Conservation (phyloP, 2,888 invertebrate species). For the Dasysyrphus albostriatus region DNA sequence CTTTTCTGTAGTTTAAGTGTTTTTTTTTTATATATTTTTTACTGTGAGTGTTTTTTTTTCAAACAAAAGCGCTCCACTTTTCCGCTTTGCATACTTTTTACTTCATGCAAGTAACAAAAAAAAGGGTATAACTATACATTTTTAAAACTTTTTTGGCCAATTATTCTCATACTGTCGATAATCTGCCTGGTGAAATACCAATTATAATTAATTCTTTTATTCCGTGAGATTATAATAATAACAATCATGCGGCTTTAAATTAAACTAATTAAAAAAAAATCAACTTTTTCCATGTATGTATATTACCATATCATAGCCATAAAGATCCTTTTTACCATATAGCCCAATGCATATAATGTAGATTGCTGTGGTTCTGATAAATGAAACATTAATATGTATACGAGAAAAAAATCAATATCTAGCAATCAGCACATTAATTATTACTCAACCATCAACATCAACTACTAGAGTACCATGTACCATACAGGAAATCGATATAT, state of each 20-base stretch:
- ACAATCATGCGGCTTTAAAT: slow-evolving; percentile 28
- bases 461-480: not conserved
- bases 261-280: slow-evolving; percentile 28
- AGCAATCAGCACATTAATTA: slow-evolving; percentile 51
- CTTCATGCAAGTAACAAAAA: not conserved
- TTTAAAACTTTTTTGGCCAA: not conserved
- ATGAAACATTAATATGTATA: slow-evolving; percentile 12
- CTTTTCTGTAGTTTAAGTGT: not conserved
- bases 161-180: slow-evolving; percentile 18
- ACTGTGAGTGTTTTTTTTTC: no score
- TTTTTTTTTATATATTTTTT: not conserved
- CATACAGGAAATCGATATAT: slow-evolving; percentile 20
- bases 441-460: slow-evolving; percentile 47
- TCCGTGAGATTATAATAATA: slow-evolving; percentile 18
- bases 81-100: not conserved
- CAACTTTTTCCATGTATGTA: slow-evolving; percentile 2
- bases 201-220: slow-evolving; percentile 27
- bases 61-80: not conserved
- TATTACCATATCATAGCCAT: not conserved
- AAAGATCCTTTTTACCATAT: not conserved
- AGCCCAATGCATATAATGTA: not conserved
- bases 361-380: not conserved
- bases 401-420: slow-evolving; percentile 57
- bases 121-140: not conserved
- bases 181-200: slow-evolving; percentile 13